Evolutionary conservation across 2,797 vertebrate genomes (phyloP).

Genomic region (Bufotes viridis): DNA sequence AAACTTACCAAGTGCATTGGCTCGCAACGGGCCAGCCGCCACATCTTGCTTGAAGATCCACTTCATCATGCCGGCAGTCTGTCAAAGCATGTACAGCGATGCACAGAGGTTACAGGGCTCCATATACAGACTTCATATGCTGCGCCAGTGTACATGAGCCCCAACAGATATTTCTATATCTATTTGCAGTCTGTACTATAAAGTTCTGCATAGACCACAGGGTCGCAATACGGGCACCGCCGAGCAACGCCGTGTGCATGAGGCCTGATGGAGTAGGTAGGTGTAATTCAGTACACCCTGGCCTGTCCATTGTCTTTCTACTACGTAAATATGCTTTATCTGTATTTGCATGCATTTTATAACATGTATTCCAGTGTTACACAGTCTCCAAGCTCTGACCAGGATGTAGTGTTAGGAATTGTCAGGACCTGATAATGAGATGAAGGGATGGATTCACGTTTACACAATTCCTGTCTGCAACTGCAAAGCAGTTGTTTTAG

Average conservation of each 20-base stretch:
- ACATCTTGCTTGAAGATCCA: too few species aligned
- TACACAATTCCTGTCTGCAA: constrained; percentile 76
- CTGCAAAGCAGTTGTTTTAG: constrained; percentile 76
- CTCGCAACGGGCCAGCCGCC: too few species aligned
- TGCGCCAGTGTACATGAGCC: neutral
- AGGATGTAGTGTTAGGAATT: constrained; percentile 25
- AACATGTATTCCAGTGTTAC: neutral
- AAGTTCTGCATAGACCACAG: neutral
- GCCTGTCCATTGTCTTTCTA: neutral
- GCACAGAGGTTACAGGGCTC: too few species aligned
- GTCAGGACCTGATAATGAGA: constrained; percentile 57
- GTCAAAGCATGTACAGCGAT: too few species aligned
- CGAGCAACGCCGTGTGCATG: too few species aligned
- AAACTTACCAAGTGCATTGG: too few species aligned
- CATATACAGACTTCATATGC: neutral
- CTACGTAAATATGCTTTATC: neutral
- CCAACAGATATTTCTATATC: neutral
- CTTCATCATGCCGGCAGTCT: too few species aligned
- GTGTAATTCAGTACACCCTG: neutral
- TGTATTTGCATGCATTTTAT: neutral
- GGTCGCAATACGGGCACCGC: too few species aligned
- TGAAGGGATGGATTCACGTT: constrained; percentile 67
- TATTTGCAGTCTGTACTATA: neutral
- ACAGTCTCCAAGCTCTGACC: neutral
- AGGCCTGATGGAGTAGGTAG: neutral